A percentile compares a stretch with the other conserved stretches of the same genome.
Conservation (phyloP, 2,113 vertebrate genomes). For the Ariopsis seemanni region DNA sequence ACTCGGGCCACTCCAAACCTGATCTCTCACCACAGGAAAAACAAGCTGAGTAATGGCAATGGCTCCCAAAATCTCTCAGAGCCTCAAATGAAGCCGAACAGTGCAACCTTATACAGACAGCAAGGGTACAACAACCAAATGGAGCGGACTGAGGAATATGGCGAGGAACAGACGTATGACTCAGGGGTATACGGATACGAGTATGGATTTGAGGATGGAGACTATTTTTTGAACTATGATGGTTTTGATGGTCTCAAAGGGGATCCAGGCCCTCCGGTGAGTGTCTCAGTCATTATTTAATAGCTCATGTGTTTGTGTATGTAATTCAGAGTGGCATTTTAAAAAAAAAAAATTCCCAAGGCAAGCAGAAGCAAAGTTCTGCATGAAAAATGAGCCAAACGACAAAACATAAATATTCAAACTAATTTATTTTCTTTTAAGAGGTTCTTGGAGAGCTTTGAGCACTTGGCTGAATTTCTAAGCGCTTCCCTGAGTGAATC, state of each 20-base stretch:
- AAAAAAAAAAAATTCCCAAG: neutral
- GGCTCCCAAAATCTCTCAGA: slow-evolving; percentile 60
- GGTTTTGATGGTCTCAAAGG: slow-evolving; percentile 87
- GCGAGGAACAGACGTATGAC: slow-evolving; percentile 73
- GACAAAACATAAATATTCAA: slow-evolving; percentile 44
- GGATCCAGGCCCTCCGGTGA: slow-evolving; percentile 88
- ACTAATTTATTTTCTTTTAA: slow-evolving; percentile 55
- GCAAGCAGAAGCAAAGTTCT: slow-evolving; percentile 47
- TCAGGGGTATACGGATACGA: slow-evolving; percentile 81
- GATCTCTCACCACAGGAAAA: slow-evolving; percentile 63
- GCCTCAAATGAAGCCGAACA: slow-evolving; percentile 71
- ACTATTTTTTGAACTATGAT: slow-evolving; percentile 81
- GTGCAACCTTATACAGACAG: slow-evolving; percentile 72
- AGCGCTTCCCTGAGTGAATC: slow-evolving; percentile 30
- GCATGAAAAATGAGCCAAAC: slow-evolving; percentile 49
- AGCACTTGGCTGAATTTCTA: slow-evolving; percentile 54
- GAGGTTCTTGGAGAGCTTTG: slow-evolving; percentile 45
- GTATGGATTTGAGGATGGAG: slow-evolving; percentile 84
- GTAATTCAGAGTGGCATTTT: neutral
- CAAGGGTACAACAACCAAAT: slow-evolving; percentile 68
- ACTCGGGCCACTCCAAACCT: slow-evolving; percentile 56
- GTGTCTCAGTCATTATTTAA: slow-evolving; percentile 72
- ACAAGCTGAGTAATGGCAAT: slow-evolving; percentile 59
- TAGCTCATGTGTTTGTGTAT: neutral
- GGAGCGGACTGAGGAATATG: slow-evolving; percentile 67